Evolutionary conservation across 2,888 invertebrate genomes (phyloP).

Genomic region (Eupithecia insigniata): DNA sequence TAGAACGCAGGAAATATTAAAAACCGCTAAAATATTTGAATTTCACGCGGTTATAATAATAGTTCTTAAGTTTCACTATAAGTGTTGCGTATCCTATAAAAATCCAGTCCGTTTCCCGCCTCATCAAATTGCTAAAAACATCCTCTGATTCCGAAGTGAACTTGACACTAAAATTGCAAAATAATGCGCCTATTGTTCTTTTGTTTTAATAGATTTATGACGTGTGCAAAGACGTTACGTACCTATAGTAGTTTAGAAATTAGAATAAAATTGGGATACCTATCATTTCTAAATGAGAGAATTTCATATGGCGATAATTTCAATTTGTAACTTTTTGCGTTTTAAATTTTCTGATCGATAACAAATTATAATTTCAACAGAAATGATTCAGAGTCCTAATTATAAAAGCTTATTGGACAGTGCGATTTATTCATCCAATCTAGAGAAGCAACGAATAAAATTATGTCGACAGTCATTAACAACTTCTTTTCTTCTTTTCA

Average conservation of each 20-base stretch:
- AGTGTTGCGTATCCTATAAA: neutral
- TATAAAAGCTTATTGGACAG: neutral
- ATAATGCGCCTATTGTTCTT: neutral
- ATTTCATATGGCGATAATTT: neutral
- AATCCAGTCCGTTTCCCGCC: neutral
- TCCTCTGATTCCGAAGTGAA: neutral
- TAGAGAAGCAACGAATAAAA: neutral
- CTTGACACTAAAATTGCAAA: neutral
- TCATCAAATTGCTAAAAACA: neutral
- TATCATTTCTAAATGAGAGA: neutral
- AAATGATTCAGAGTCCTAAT: neutral
- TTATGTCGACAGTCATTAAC: neutral
- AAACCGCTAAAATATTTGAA: no score
- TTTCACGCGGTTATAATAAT: no score
- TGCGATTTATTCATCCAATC: neutral
- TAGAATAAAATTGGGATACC: neutral
- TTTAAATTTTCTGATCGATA: neutral
- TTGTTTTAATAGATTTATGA: neutral
- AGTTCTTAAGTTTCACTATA: no score
- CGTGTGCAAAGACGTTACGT: neutral
- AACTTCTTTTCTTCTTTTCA: slow-evolving; percentile 55
- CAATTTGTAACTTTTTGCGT: neutral
- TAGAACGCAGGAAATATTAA: no score
- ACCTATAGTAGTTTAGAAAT: neutral
- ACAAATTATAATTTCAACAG: neutral